phyloP scores from a whole-genome alignment of 2,888 invertebrate species.

The Eilema depressum region DNA sequence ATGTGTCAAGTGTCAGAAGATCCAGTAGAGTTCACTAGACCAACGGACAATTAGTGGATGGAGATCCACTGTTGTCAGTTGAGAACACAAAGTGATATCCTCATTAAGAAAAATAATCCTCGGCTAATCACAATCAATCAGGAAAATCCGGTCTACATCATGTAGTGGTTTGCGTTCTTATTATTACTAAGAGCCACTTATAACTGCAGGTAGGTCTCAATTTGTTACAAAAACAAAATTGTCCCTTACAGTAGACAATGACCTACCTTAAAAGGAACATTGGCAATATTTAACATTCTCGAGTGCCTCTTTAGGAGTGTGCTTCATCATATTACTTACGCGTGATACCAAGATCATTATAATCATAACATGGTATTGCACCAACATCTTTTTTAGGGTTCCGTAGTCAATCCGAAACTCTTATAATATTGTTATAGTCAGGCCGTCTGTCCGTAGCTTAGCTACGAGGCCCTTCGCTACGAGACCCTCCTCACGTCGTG shows the following conservation, averaged over 20 bases:
- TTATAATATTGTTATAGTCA: not conserved
- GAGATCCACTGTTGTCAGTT: no score
- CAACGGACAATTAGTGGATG: no score
- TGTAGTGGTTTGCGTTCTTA: not conserved
- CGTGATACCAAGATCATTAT: slow-evolving; percentile 5
- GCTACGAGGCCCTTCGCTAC: not conserved
- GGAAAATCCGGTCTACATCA: not conserved
- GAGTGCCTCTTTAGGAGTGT: slow-evolving; percentile 1
- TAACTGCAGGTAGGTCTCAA: not conserved
- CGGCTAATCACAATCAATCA: not conserved
- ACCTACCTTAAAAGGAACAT: not conserved
- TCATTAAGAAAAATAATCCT: not conserved
- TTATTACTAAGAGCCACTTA: not conserved
- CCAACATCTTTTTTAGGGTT: not conserved
- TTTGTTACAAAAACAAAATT: not conserved
- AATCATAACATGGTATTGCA: not conserved
- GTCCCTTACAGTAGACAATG: not conserved
- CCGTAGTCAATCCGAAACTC: not conserved
- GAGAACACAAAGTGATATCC: no score
- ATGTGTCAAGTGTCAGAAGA: no score
- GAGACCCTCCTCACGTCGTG: no score
- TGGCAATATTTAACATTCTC: slow-evolving; percentile 14
- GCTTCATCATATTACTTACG: slow-evolving; percentile 12
- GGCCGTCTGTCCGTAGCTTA: not conserved
- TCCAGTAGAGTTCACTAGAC: no score